A percentile compares a stretch with the other conserved stretches of the same genome.
phyloP scores from a whole-genome alignment of 2,888 invertebrate species.

The Autographa pulchrina region DNA sequence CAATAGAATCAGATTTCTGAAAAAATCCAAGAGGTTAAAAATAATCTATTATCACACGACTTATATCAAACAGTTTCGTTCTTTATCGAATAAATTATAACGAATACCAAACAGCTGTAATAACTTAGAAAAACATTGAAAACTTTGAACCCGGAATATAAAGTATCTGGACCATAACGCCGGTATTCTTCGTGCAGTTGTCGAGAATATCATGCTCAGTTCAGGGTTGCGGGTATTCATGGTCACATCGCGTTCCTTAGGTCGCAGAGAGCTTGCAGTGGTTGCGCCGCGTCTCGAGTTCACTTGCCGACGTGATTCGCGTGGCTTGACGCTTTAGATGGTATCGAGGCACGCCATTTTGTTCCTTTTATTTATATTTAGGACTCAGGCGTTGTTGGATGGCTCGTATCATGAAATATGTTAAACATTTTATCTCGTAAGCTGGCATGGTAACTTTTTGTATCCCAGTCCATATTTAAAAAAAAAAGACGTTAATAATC shows the following conservation, averaged over 20 bases:
- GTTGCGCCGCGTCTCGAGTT: constrained; percentile 17
- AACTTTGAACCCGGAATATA: not conserved
- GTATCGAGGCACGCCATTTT: constrained; percentile 41
- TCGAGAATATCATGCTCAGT: constrained; percentile 35
- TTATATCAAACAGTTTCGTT: not conserved
- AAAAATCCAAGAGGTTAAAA: not conserved
- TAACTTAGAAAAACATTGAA: too few relatives aligned
- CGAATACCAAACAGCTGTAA: too few relatives aligned
- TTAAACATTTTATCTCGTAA: constrained; percentile 1
- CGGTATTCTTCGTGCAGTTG: constrained; percentile 26
- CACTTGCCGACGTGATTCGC: constrained; percentile 26
- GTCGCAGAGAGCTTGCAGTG: constrained; percentile 34
- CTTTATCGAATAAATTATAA: not conserved
- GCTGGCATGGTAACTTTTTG: not conserved
- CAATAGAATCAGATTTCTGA: not conserved
- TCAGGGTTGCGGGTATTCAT: constrained; percentile 41
- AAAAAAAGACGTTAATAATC: not conserved
- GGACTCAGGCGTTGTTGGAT: constrained; percentile 8
- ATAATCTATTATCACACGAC: not conserved
- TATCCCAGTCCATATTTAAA: not conserved
- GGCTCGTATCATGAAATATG: constrained; percentile 15
- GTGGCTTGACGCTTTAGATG: constrained; percentile 31
- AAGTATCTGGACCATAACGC: not conserved
- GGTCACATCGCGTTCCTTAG: constrained; percentile 40
- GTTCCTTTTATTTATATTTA: constrained; percentile 24